phyloP scores from a whole-genome alignment of 2,888 invertebrate genomes.

The Tuta absoluta region DNA sequence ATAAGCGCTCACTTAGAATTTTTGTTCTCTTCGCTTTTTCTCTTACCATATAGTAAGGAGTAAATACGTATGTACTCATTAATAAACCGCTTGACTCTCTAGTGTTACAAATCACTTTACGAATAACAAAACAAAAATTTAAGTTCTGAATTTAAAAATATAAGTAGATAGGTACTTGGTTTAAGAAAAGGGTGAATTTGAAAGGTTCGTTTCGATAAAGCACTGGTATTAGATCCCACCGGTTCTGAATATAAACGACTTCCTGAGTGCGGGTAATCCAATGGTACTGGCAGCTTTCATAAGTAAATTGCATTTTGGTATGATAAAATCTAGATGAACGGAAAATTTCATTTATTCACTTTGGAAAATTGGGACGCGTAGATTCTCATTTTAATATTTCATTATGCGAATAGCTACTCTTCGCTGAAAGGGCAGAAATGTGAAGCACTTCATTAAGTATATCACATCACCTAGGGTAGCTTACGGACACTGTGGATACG shows the following conservation, averaged over 20 bases:
- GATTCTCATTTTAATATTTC: not conserved
- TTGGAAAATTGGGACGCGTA: not conserved
- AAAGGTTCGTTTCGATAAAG: not conserved
- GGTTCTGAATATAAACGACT: constrained; percentile 3
- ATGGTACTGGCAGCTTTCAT: not conserved
- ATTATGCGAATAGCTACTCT: not conserved
- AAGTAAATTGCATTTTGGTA: constrained; percentile 5
- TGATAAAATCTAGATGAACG: constrained; percentile 3
- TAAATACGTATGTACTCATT: no score
- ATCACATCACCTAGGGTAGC: no score
- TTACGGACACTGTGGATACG: no score
- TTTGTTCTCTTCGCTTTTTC: no score
- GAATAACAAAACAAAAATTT: no score
- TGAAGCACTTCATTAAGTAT: not conserved
- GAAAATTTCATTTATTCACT: not conserved
- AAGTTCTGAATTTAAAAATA: not conserved
- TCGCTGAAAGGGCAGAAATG: not conserved
- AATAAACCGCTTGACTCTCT: no score
- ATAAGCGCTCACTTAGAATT: no score
- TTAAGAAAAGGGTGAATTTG: not conserved
- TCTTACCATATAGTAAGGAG: no score
- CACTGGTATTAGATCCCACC: not conserved
- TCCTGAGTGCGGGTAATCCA: not conserved
- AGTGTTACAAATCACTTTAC: no score
- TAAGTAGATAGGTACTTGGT: not conserved